Percentiles rank a stretch among this genome's conserved stretches.
phyloP scores from a whole-genome alignment of 2,888 invertebrate genomes.

The Deilephila porcellus region DNA sequence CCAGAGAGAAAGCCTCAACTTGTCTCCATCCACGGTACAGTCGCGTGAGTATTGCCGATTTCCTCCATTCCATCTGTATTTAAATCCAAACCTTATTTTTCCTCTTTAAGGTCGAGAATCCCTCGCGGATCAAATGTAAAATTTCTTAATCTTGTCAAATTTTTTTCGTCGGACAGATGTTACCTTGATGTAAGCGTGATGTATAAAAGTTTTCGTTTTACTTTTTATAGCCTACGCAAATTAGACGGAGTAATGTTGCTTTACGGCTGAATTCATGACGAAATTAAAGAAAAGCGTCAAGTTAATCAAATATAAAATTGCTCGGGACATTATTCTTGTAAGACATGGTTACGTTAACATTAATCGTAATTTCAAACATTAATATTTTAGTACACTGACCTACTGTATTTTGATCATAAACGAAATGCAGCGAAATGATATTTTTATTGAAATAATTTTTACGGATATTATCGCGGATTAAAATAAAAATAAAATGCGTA shows the following conservation, averaged over 20 bases:
- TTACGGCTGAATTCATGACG: constrained; percentile 18
- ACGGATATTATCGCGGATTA: no score
- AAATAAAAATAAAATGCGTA: no score
- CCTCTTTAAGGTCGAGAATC: constrained; percentile 39
- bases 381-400: not conserved
- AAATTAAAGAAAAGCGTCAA: constrained; percentile 21
- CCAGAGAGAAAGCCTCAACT: constrained; percentile 61
- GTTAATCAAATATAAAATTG: constrained; percentile 6
- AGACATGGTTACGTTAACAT: not conserved
- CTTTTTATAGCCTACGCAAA: constrained; percentile 57
- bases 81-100: constrained; percentile 44
- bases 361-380: not conserved
- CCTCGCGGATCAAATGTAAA: constrained; percentile 39
- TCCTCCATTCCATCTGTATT: constrained; percentile 42
- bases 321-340: not conserved
- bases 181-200: constrained; percentile 57
- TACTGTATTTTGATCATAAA: no score
- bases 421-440: no score
- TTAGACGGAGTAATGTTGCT: constrained; percentile 44
- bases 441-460: no score
- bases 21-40: constrained; percentile 63
- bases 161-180: constrained; percentile 59
- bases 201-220: constrained; percentile 61
- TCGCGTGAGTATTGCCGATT: constrained; percentile 57
- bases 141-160: constrained; percentile 61